Conservation (phyloP, 2,113 vertebrate genomes). For the Neotoma lepida region DNA sequence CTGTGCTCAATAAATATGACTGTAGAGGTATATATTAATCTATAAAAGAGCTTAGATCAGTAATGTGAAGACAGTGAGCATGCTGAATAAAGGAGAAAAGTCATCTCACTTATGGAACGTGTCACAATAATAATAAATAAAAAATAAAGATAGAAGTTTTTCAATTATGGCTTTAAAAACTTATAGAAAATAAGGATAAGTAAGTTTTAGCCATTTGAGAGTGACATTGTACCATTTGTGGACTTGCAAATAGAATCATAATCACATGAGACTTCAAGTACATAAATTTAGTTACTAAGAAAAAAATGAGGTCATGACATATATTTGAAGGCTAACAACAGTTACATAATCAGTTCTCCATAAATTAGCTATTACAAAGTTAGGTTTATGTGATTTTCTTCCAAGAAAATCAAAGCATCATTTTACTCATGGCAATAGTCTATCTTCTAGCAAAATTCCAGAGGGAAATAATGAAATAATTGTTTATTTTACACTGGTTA, state of each 20-base stretch:
- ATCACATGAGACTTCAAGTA: constrained; percentile 18
- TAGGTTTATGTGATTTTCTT: background rate
- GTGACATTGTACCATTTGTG: background rate
- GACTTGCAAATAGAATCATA: constrained; percentile 31
- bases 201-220: background rate
- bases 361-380: background rate
- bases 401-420: background rate
- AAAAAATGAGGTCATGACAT: constrained; percentile 42
- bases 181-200: background rate
- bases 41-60: background rate
- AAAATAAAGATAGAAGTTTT: background rate
- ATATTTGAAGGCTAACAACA: constrained; percentile 31
- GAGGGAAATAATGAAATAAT: constrained; percentile 47
- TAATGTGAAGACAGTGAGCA: background rate
- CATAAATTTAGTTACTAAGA: constrained; percentile 30
- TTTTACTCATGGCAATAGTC: constrained; percentile 38
- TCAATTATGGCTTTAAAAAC: background rate
- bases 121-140: background rate
- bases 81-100: background rate
- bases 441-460: constrained; percentile 53
- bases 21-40: background rate
- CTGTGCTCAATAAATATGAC: background rate
- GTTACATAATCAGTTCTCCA: background rate
- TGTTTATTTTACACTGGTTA: constrained; percentile 17
- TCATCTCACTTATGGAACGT: background rate